Evolutionary conservation across 2,797 vertebrate genomes (phyloP).

Genomic region (Aplochiton taeniatus): DNA sequence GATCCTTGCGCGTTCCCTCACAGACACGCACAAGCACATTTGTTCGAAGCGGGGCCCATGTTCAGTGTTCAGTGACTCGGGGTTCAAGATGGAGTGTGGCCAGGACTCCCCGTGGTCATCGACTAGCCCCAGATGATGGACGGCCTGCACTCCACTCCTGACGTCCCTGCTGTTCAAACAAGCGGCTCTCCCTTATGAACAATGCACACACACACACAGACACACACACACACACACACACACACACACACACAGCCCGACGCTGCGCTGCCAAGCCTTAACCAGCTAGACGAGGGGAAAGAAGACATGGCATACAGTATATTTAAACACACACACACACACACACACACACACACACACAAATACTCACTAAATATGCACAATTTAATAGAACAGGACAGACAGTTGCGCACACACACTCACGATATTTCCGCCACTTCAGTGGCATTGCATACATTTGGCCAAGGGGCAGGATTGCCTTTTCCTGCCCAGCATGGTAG

Average conservation of each 20-base stretch:
- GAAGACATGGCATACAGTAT: neutral
- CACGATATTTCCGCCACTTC: conserved; percentile 17
- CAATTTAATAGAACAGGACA: neutral
- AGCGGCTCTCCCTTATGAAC: conserved; percentile 6
- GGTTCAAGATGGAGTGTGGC: conserved; percentile 32
- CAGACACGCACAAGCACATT: too few species aligned
- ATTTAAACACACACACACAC: neutral
- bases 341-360: neutral
- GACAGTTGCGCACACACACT: neutral
- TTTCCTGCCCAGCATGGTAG: conserved; percentile 30
- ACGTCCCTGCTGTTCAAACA: conserved; percentile 41
- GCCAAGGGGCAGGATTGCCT: conserved; percentile 36
- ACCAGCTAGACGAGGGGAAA: too few species aligned
- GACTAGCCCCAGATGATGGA: conserved; percentile 44
- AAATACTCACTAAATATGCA: conserved; percentile 1
- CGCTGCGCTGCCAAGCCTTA: too few species aligned
- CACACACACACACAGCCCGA: neutral
- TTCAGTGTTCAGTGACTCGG: conserved; percentile 20
- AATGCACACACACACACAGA: conserved; percentile 4
- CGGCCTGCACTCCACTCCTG: conserved; percentile 28
- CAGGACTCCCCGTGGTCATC: conserved; percentile 22
- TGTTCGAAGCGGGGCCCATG: neutral
- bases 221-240: neutral
- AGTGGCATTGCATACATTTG: conserved; percentile 36
- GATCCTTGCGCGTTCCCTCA: neutral